Base-by-base conservation (phyloP, 2,888 invertebrate genomes). In the Sminthurides aquaticus region DNA sequence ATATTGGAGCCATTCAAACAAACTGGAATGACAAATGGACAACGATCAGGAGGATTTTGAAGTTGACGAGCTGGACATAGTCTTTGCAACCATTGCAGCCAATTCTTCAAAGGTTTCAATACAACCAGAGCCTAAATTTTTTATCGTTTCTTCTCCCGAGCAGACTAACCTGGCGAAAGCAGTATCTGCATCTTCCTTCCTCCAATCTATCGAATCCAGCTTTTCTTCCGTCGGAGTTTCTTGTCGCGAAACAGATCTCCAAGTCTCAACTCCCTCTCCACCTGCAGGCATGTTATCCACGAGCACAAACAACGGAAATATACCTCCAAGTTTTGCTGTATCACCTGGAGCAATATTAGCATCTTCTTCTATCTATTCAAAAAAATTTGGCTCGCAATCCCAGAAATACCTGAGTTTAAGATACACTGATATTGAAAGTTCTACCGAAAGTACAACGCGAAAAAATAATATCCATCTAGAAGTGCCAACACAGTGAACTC, bases 331-430 rank as follows among this genome's bases (percentile, higher is more conserved):
- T 5, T 18, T 62, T 25, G 62, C 67, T 28, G 29, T 67, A 5
- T 67, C 67, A 5, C 67, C 67, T 1, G 67, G 67, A 8, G 62
- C 67, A 1, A 59, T 62, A 3, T 67, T 65, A 22, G 49, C 62
- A 2, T 49, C 67, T 3, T 34, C 67, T 5, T 65, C 67, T 11
- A 58, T 61, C 27, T 65, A 65, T 58, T 67, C 67, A n/a, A 55
- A 60, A 26, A 65, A 65, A 26, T 62, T 62, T 26, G 65, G 65
- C 11, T 58, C 62, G 0, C 58, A 57, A 20, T 58, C 57, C 87
- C 77, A 90, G 89, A 69, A 81, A 90, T 57, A 90, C 90, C 78
- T 89, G 90, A 76, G 91, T 90, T 1, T 78, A 78, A 11, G 84
- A 85, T 69, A 84, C 85, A 61, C 78, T 79, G 59, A 79, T 78